Conservation (phyloP, 2,797 vertebrate species). For the Neomorphus geoffroyi region DNA sequence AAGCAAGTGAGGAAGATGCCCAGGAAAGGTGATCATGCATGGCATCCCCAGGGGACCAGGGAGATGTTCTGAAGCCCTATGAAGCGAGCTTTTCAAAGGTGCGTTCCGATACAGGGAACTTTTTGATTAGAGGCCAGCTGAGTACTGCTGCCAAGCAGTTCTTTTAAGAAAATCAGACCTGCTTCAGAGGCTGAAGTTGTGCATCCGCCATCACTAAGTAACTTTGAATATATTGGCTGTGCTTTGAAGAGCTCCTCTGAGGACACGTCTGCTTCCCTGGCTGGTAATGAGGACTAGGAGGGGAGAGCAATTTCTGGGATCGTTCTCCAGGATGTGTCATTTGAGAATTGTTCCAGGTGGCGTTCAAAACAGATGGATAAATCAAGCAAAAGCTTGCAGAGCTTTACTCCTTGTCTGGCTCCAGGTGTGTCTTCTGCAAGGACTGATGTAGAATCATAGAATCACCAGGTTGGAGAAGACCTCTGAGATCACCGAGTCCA, state of each 20-base stretch:
- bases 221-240: neutral
- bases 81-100: neutral
- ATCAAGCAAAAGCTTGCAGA: neutral
- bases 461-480: no score
- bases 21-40: accelerated
- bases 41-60: accelerated
- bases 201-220: neutral
- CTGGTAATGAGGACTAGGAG: neutral
- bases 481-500: no score
- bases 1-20: neutral
- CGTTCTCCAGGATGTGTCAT: neutral
- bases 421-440: accelerated
- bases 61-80: neutral
- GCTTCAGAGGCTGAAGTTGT: neutral
- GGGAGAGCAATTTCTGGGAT: neutral
- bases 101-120: neutral
- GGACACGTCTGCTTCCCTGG: neutral
- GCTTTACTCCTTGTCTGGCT: neutral
- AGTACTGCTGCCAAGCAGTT: neutral
- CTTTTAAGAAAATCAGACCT: neutral
- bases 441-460: no score
- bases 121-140: neutral
- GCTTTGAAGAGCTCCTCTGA: neutral
- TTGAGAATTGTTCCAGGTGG: neutral
- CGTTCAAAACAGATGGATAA: neutral